Conservation (phyloP, 2,113 vertebrate species). For the Upupa epops region DNA sequence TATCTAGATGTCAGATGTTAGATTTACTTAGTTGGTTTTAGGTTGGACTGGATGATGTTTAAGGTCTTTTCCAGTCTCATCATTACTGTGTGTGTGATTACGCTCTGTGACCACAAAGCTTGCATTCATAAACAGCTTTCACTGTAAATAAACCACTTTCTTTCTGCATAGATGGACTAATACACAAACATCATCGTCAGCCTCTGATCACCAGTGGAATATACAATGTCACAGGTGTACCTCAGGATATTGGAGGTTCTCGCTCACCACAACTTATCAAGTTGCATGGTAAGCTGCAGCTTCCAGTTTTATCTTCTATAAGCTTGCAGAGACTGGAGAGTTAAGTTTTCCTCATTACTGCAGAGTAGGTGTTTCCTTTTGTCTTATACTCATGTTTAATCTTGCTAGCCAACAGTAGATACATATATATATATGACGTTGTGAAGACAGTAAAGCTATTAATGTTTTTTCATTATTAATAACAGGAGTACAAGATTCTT, state of each 20-base stretch:
- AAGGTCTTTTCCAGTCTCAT: too few relatives aligned
- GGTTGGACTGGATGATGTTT: too few relatives aligned
- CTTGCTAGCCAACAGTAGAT: too few relatives aligned
- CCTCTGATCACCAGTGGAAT: slow-evolving; percentile 80
- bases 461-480: too few relatives aligned
- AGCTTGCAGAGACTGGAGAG: neutral
- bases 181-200: slow-evolving; percentile 78
- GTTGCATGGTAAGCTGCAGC: slow-evolving; percentile 77
- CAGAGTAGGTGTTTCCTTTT: neutral
- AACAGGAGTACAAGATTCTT: neutral
- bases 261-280: slow-evolving; percentile 77
- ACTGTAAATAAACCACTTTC: neutral
- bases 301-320: neutral
- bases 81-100: too few relatives aligned
- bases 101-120: too few relatives aligned
- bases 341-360: neutral
- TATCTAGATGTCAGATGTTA: too few relatives aligned
- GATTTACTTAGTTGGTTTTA: too few relatives aligned
- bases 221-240: slow-evolving; percentile 66
- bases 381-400: fast-evolving
- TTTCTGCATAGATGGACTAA: slow-evolving; percentile 66
- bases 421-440: too few relatives aligned
- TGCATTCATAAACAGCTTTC: too few relatives aligned
- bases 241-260: slow-evolving; percentile 78
- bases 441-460: too few relatives aligned